Evolutionary conservation across 2,797 vertebrate species (phyloP).

Genomic region (Melanogrammus aeglefinus): DNA sequence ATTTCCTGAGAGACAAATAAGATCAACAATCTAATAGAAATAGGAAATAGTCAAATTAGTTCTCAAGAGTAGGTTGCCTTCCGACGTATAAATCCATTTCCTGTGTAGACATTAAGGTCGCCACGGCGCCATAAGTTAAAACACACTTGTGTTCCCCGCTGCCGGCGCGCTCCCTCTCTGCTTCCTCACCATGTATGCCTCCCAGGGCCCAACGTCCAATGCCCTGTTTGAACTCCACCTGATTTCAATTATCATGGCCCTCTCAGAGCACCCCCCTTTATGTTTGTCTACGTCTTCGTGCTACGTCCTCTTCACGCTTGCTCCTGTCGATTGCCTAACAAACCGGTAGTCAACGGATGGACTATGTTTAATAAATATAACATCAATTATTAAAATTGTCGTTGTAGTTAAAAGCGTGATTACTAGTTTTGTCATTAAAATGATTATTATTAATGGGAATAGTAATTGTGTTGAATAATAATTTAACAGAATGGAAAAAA

Average conservation of each 20-base stretch:
- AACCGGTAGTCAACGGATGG: too few relatives aligned
- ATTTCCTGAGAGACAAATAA: conserved; percentile 17
- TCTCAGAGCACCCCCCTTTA: conserved; percentile 28
- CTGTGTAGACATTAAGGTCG: conserved; percentile 31
- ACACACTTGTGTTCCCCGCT: neutral
- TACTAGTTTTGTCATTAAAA: neutral
- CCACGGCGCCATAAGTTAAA: conserved; percentile 29
- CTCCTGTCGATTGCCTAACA: conserved; percentile 9
- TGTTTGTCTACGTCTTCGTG: neutral
- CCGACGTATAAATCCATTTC: conserved; percentile 40
- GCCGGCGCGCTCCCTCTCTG: neutral
- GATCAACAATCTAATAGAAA: conserved; percentile 22
- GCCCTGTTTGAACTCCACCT: conserved; percentile 46
- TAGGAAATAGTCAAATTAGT: conserved; percentile 39
- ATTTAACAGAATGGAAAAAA: neutral
- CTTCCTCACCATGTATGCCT: conserved; percentile 39
- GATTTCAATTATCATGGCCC: conserved; percentile 48
- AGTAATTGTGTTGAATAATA: neutral
- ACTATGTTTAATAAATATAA: too few relatives aligned
- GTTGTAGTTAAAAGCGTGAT: neutral
- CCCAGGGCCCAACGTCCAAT: conserved; percentile 26
- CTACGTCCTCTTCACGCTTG: neutral
- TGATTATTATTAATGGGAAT: neutral
- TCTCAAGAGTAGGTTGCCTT: conserved; percentile 30
- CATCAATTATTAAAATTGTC: neutral